Base-by-base conservation (phyloP, 2,113 vertebrate species). In the Fukomys damarensis region DNA sequence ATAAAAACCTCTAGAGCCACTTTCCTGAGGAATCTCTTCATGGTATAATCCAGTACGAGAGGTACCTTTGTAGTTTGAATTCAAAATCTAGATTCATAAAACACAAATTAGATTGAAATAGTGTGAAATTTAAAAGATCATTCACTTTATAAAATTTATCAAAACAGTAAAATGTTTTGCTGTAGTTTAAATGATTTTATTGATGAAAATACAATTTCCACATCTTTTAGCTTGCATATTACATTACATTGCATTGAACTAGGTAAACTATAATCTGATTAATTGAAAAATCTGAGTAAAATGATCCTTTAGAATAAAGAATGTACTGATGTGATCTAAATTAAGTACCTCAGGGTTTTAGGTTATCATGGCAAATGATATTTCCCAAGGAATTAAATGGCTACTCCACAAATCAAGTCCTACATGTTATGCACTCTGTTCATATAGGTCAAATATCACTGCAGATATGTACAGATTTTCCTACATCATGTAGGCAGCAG, bases 301-400 rank as follows among this genome's bases (percentile, higher is more conserved):
- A 49, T 49, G 35, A 49, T 70, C 10, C 2, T 81, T 90, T 41
- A 74, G 81, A 85, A 85, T 59, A 77, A 83, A 81, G 46, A 56
- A 0, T 90, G n/a, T 30, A 88, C 52, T 68, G 43, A 68, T 70
- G 35, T 92, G 52, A 83, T 52, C 38, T 63, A 86, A 93, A 77
- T 82, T 54, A 95, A 92, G 46, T 17, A 81, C 65, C 38, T 94
- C 11, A 49, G 13, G 12, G 59, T 56, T 97, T 84, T 87, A 70
- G 58, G 28, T 76, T 54, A 63, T 32, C 30, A 93, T 38, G 84
- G 22, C 20, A 87, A 84, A 92, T 91, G 38, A 76, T 9, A 49
- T 90, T 93, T 92, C 41, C 26, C 38, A 90, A 92, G 58, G 17
- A 90, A 94, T 87, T 95, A 88, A 95, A 72, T n/a, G 19, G 3